These are phyloP conservation scores for Sitobion miscanthi DNA, from an alignment of 1,140 invertebrate genomes.

Conservation along the genomic window DNA sequence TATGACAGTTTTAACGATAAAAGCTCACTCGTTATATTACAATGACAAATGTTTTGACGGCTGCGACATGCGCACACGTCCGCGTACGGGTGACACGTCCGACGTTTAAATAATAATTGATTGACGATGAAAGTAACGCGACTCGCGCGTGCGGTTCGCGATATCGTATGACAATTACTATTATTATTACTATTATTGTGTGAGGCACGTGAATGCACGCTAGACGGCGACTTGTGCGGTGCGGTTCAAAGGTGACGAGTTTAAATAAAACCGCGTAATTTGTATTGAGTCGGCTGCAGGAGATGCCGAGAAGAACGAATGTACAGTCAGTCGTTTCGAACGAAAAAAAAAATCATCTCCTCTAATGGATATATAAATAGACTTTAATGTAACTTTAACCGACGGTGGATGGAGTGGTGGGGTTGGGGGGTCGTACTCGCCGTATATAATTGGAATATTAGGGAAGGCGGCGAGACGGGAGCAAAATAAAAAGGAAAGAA, in stretches of 20 bases:
- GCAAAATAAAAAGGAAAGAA: neutral
- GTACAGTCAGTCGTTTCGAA: neutral
- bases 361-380: slow-evolving; percentile 28
- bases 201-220: neutral
- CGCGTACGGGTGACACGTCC: neutral
- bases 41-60: neutral
- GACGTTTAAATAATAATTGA: neutral
- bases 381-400: slow-evolving; percentile 17
- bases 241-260: neutral
- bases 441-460: neutral
- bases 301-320: neutral
- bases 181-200: neutral
- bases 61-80: neutral
- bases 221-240: neutral
- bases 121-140: neutral
- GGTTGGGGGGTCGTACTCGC: no score
- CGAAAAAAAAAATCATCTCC: neutral
- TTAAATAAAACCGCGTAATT: slow-evolving; percentile 9
- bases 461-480: neutral
- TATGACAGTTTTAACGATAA: neutral
- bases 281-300: neutral
- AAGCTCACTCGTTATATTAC: neutral
- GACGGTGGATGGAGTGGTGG: neutral
- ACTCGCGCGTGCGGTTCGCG: neutral
- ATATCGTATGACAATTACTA: neutral